Percentiles rank a stretch among this genome's conserved stretches.
phyloP scores from a whole-genome alignment of 1,140 invertebrate genomes.

The Adelges cooleyi region DNA sequence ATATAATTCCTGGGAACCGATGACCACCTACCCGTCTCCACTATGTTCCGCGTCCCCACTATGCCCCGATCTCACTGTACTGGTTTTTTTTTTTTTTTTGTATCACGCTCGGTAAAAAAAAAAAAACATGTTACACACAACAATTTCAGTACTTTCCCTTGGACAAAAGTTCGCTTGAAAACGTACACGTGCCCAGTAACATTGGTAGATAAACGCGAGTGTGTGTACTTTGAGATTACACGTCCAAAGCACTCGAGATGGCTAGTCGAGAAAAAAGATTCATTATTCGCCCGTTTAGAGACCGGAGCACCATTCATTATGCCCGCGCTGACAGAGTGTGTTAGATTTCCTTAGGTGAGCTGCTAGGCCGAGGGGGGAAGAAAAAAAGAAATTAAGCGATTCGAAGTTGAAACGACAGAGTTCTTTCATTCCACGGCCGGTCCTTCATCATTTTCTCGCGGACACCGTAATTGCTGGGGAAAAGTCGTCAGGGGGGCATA shows the following conservation, averaged over 20 bases:
- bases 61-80: no score
- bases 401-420: slow-evolving; percentile 13
- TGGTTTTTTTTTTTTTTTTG: no score
- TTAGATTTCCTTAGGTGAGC: slow-evolving; percentile 22
- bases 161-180: no score
- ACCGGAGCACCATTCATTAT: slow-evolving; percentile 15
- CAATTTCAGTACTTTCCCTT: no score
- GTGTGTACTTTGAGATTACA: neutral
- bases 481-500: neutral
- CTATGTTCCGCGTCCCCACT: no score
- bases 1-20: no score
- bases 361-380: neutral
- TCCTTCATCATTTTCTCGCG: slow-evolving; percentile 19
- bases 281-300: slow-evolving; percentile 21
- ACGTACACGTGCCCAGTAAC: no score
- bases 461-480: slow-evolving; percentile 6
- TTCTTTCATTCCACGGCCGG: slow-evolving; percentile 33
- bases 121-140: no score
- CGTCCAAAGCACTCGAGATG: neutral
- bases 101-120: no score
- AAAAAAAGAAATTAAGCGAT: slow-evolving; percentile 22
- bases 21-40: no score
- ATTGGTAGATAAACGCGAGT: no score
- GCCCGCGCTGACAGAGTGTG: slow-evolving; percentile 5
- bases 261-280: neutral